Evolutionary conservation across 2,113 vertebrate species (phyloP).

Genomic region (Sprattus sprattus): DNA sequence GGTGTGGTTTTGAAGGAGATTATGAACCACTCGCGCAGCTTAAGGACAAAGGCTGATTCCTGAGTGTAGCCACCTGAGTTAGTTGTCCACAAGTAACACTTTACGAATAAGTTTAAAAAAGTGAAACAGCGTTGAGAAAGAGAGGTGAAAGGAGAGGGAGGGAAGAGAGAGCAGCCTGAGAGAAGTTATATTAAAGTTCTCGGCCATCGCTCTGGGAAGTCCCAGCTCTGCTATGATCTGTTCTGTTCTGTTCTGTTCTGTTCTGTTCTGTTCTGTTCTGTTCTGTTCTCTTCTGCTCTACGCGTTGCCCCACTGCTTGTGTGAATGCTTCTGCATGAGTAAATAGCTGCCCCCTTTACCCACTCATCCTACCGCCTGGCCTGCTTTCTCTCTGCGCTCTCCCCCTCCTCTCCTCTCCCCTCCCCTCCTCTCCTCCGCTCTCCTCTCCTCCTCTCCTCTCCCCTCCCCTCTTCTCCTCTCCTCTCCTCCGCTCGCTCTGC

Average conservation of each 20-base stretch:
- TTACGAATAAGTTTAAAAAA: not conserved
- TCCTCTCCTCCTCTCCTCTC: conserved; percentile 4
- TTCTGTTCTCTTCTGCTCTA: conserved; percentile 35
- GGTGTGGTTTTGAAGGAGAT: not conserved
- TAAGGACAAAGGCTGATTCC: not conserved
- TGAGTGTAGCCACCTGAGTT: not conserved
- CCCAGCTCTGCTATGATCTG: not conserved
- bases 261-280: not conserved
- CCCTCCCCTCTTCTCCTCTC: not conserved
- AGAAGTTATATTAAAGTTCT: not conserved
- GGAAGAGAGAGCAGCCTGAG: not conserved
- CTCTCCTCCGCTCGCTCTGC: conserved; percentile 15
- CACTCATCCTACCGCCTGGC: not conserved
- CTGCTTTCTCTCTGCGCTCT: not conserved
- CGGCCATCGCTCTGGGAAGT: not conserved
- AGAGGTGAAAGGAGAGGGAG: not conserved
- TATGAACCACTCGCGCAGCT: not conserved
- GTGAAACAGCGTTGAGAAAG: not conserved
- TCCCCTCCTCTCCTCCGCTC: not conserved
- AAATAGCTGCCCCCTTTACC: conserved; percentile 30
- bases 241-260: not conserved
- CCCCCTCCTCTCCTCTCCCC: not conserved
- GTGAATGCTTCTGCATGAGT: conserved; percentile 64
- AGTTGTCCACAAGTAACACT: not conserved
- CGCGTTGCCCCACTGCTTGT: conserved; percentile 27